These are phyloP conservation scores for Trachymyrmex septentrionalis DNA, from an alignment of 1,140 invertebrate genomes.

Conservation along the genomic window DNA sequence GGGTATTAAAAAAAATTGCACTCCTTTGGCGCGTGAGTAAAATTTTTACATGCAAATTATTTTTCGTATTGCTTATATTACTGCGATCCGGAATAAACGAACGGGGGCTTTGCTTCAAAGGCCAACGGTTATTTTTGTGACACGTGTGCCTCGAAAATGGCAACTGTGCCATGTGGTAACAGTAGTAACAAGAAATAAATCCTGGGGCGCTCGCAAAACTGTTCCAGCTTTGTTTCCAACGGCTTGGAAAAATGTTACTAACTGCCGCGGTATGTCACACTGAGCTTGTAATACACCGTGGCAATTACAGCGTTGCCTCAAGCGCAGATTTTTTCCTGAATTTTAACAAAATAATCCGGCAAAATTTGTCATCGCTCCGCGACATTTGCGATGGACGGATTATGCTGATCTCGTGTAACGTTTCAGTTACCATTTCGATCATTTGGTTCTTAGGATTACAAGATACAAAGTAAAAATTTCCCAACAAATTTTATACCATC, in stretches of 20 bases:
- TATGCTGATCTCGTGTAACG: slow-evolving; percentile 20
- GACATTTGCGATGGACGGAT: slow-evolving; percentile 28
- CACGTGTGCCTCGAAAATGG: slow-evolving; percentile 34
- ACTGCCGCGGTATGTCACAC: slow-evolving; percentile 45
- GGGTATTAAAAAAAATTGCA: neutral
- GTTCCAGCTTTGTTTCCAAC: slow-evolving; percentile 51
- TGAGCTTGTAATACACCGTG: slow-evolving; percentile 54
- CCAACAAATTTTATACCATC: neutral
- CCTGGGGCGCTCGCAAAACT: slow-evolving; percentile 39
- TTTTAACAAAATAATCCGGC: slow-evolving; percentile 62
- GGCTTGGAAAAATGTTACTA: slow-evolving; percentile 57
- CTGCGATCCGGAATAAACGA: slow-evolving; percentile 8
- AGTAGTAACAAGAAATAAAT: slow-evolving; percentile 56
- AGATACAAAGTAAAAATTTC: neutral
- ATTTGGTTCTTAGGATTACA: neutral
- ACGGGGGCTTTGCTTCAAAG: slow-evolving; percentile 29
- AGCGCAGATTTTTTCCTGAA: slow-evolving; percentile 54
- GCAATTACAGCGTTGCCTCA: slow-evolving; percentile 44
- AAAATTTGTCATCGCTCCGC: slow-evolving; percentile 54
- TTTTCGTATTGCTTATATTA: slow-evolving; percentile 17
- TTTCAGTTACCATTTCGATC: neutral
- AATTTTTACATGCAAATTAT: slow-evolving; percentile 30
- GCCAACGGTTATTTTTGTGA: slow-evolving; percentile 40
- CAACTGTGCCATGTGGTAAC: slow-evolving; percentile 32
- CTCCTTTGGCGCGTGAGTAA: neutral